These are phyloP conservation scores for Pogonognathellus flavescens DNA, from an alignment of 1,140 invertebrate genomes.

Conservation along the genomic window DNA sequence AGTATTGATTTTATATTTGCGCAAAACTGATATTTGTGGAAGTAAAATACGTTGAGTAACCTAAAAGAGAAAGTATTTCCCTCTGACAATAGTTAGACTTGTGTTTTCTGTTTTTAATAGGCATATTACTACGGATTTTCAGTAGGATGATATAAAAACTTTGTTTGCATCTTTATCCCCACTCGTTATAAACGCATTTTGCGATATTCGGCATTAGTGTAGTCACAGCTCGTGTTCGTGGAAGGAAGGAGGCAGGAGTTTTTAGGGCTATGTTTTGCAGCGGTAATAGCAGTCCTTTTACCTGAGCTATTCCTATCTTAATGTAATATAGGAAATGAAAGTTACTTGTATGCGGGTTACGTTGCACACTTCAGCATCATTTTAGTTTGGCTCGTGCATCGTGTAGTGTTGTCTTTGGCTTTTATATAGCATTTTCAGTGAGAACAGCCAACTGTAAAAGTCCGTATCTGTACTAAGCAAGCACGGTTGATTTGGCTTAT, in stretches of 20 bases:
- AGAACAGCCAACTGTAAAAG: background rate
- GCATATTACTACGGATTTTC: too few species aligned
- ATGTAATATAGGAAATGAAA: background rate
- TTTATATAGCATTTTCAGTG: too few species aligned
- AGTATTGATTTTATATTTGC: too few species aligned
- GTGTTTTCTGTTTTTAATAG: too few species aligned
- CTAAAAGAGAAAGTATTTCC: too few species aligned
- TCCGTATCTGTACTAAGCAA: background rate
- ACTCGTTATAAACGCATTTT: background rate
- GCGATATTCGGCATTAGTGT: background rate
- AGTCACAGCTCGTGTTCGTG: background rate
- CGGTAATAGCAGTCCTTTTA: background rate
- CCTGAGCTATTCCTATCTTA: background rate
- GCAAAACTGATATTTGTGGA: too few species aligned
- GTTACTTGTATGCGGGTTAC: conserved; percentile 30
- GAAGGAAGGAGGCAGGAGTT: background rate
- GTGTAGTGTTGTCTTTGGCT: background rate
- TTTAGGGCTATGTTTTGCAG: background rate
- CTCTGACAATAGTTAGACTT: too few species aligned
- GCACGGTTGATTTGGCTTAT: conserved; percentile 15
- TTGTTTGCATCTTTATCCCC: too few species aligned
- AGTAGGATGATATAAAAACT: too few species aligned
- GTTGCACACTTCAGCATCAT: conserved; percentile 20
- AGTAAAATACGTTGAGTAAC: too few species aligned
- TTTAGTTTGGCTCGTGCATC: background rate